A percentile compares a stretch with the other conserved stretches of the same genome.
phyloP scores from a whole-genome alignment of 2,797 vertebrate species.

The Rhinatrema bivittatum region DNA sequence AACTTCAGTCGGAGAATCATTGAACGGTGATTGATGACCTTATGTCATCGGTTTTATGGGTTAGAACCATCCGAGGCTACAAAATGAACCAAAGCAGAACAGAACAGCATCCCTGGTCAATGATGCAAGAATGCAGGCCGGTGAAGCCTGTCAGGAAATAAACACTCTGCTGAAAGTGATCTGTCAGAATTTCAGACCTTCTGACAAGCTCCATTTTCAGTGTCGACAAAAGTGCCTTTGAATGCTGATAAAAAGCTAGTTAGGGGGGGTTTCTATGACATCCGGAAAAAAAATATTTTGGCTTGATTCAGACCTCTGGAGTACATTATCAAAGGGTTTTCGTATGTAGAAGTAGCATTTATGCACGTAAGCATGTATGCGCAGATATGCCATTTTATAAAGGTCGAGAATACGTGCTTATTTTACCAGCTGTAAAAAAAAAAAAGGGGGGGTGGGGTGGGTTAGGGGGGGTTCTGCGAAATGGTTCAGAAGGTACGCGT shows the following conservation, averaged over 20 bases:
- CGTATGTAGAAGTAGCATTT: too few relatives aligned
- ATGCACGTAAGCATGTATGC: too few relatives aligned
- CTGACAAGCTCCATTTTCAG: constrained; percentile 60
- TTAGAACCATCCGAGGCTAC: constrained; percentile 55
- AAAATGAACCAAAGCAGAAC: constrained; percentile 58
- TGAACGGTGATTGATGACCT: constrained; percentile 62
- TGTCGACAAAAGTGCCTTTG: constrained; percentile 44
- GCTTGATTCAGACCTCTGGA: too few relatives aligned
- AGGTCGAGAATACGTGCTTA: too few relatives aligned
- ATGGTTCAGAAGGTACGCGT: too few relatives aligned
- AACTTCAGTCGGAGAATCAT: constrained; percentile 13
- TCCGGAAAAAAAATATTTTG: too few relatives aligned
- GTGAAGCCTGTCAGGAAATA: constrained; percentile 66
- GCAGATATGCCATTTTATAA: too few relatives aligned
- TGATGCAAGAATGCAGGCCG: constrained; percentile 50
- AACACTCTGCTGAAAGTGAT: constrained; percentile 58
- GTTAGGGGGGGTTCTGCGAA: too few relatives aligned
- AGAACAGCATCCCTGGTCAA: constrained; percentile 42
- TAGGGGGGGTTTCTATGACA: constrained; percentile 5
- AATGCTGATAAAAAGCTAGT: constrained; percentile 38
- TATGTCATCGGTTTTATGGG: constrained; percentile 59
- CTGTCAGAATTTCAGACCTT: constrained; percentile 62
- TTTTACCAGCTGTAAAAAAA: too few relatives aligned
- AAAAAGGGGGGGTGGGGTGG: too few relatives aligned
- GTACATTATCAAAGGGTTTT: too few relatives aligned